Conservation (phyloP, 2,888 invertebrate species). For the Boloria euphrosyne region DNA sequence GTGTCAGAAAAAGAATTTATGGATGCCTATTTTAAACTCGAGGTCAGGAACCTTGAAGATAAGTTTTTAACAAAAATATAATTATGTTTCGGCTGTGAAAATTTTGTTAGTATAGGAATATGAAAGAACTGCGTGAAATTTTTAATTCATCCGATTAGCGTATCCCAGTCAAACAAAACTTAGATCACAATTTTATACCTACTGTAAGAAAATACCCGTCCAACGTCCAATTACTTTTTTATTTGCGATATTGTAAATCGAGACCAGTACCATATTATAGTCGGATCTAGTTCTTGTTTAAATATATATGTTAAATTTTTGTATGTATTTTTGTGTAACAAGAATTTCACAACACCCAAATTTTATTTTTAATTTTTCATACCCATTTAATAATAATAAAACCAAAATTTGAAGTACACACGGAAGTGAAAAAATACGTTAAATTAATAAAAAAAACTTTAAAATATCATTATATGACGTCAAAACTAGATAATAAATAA, state of each 20-base stretch:
- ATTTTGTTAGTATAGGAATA: conserved; percentile 61
- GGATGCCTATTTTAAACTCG: conserved; percentile 15
- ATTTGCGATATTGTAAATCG: conserved; percentile 46
- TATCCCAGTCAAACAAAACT: conserved; percentile 49
- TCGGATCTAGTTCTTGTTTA: conserved; percentile 19
- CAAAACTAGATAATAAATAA: no score
- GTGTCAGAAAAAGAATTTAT: conserved; percentile 5
- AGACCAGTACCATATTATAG: conserved; percentile 51
- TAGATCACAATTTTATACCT: conserved; percentile 48
- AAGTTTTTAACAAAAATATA: conserved; percentile 59
- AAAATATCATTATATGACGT: no score
- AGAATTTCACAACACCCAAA: not conserved
- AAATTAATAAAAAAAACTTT: no score
- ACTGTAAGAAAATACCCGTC: conserved; percentile 63
- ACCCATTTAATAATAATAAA: no score
- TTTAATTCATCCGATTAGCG: conserved; percentile 17
- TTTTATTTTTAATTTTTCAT: no score
- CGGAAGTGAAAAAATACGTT: no score
- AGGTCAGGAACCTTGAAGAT: conserved; percentile 20
- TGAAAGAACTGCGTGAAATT: conserved; percentile 21
- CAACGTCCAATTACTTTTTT: conserved; percentile 49
- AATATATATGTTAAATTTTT: conserved; percentile 8
- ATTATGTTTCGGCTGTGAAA: conserved; percentile 75
- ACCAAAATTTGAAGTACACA: no score
- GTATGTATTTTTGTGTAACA: not conserved